Evolutionary conservation across 2,888 invertebrate genomes (phyloP), one percentile per base, ranked within the genome.

Genomic region (Chalcosyrphus nemorum): DNA sequence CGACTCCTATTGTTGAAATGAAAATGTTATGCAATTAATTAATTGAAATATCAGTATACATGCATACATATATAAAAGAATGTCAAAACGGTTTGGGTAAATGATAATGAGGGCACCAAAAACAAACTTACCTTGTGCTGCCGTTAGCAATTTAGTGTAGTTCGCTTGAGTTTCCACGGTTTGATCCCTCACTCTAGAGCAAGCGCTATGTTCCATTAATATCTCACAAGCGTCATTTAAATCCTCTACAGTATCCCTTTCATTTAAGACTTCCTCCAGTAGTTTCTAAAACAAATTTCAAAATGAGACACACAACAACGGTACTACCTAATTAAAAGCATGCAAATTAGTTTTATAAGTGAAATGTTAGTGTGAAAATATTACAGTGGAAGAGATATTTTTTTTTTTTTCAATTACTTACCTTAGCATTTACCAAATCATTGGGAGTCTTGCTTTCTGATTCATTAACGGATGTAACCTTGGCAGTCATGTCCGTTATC

Each of bases 151-250:
- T 86, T 95, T 94, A 0, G 96, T 96, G 89, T 97, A 97, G 74
- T 94, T 94, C 2, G 96, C 95, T 92, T 97, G 97, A 0, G 96
- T 92, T 88, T 95, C 95, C 0, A 97, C 95, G 2, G 97, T 96
- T 90, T 96, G 95, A 89, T 97, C 97, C 19, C 97, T 93, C 0
- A 97, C 96, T 93, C 96, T 95, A 15, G 95, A 94, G 88, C 96
- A 95, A 29, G 97, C 96, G 88, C 96, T 96, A 59, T 96, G 93
- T 89, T 97, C 97, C 95, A 97, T 95, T 0, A 98, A 92, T 57
- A 95, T 93, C 91, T 97, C 97, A 89, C 97, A 97, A 87, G 95
- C 94, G 89, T 97, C 97, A 88, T 96, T 96, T 0, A 98, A 92
- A 89, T 96, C 95, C 92, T 97, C 97, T 86, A 97, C 92, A 15